A percentile compares a stretch with the other conserved stretches of the same genome.
Conservation (phyloP, 2,888 invertebrate species). For the Agriotes lineatus region DNA sequence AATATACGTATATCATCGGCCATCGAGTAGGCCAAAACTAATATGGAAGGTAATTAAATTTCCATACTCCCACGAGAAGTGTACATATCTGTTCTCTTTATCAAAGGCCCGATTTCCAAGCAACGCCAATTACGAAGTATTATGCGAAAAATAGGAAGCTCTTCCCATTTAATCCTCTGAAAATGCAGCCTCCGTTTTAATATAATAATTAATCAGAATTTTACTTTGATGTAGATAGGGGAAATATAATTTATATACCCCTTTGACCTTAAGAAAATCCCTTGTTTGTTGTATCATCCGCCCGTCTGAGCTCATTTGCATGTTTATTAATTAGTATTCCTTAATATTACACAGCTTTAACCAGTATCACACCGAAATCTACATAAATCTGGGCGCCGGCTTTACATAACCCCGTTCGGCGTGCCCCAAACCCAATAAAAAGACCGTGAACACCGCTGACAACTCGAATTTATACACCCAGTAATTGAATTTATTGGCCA, state of each 20-base stretch:
- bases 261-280: constrained; percentile 10
- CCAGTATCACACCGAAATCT: constrained; percentile 16
- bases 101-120: no score
- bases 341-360: constrained; percentile 19
- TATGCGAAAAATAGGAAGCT: no score
- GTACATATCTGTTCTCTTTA: no score
- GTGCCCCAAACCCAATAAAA: not conserved
- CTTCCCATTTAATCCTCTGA: no score
- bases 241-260: constrained; percentile 7
- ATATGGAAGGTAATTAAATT: no score
- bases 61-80: no score
- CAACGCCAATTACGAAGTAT: no score
- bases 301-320: constrained; percentile 16
- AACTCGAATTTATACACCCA: constrained; percentile 22
- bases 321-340: constrained; percentile 23
- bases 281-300: constrained; percentile 20
- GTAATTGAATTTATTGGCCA: constrained; percentile 32
- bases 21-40: no score
- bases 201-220: constrained; percentile 8
- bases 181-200: constrained; percentile 5
- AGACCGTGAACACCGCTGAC: constrained; percentile 4
- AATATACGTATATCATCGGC: no score
- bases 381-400: constrained; percentile 2
- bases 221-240: constrained; percentile 8
- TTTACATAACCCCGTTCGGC: not conserved